Conservation (phyloP, 2,113 vertebrate species). For the Phylloscopus whistleri region DNA sequence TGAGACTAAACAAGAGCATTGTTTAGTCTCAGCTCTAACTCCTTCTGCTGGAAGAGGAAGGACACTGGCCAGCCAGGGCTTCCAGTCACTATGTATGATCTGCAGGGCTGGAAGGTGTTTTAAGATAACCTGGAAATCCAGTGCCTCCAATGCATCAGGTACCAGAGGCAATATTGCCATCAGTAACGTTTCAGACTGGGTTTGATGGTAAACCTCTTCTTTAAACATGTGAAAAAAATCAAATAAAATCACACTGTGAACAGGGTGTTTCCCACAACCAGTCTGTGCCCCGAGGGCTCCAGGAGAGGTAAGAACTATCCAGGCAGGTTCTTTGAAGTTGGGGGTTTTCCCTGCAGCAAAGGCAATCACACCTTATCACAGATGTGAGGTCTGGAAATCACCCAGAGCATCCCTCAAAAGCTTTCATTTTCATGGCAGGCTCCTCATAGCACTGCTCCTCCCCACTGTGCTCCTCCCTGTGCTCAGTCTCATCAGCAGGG, state of each 20-base stretch:
- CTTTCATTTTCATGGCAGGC: neutral
- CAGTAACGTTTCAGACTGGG: neutral
- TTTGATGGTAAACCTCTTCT: neutral
- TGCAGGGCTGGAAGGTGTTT: neutral
- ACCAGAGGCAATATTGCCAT: neutral
- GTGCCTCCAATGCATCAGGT: neutral
- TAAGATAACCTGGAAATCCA: neutral
- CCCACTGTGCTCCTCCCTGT: neutral
- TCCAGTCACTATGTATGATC: neutral
- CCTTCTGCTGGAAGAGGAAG: neutral
- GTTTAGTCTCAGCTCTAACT: neutral
- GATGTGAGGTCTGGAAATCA: neutral
- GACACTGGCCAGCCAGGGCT: neutral
- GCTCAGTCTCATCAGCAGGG: neutral
- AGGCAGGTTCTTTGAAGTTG: neutral
- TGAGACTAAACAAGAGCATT: neutral
- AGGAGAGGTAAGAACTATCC: neutral
- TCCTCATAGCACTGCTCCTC: neutral
- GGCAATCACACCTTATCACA: neutral
- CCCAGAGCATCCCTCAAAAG: neutral
- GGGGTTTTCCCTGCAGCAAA: neutral
- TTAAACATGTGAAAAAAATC: neutral
- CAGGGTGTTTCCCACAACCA: slow-evolving; percentile 5
- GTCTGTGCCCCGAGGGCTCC: neutral
- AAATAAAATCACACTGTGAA: neutral